These are phyloP conservation scores for Stegastes partitus DNA, from an alignment of 2,113 vertebrate genomes.

Conservation along the genomic window DNA sequence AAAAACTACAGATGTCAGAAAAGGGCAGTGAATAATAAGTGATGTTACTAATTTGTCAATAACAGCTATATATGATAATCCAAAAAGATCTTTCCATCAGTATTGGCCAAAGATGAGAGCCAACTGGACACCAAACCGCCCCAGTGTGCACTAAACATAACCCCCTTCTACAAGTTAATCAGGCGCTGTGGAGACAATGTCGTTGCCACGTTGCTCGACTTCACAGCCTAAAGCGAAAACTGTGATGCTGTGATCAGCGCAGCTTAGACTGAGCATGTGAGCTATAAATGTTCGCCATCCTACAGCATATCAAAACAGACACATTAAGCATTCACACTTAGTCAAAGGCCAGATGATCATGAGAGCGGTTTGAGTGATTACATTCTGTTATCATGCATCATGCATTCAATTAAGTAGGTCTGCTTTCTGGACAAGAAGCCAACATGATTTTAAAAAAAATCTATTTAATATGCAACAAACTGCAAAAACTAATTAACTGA, in stretches of 20 bases:
- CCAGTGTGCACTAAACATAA: not conserved
- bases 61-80: not conserved
- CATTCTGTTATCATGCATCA: not conserved
- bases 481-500: no score
- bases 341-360: not conserved
- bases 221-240: slow-evolving; percentile 4
- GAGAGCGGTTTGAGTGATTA: not conserved
- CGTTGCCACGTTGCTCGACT: slow-evolving; percentile 5
- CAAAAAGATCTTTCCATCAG: not conserved
- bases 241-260: not conserved
- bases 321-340: slow-evolving; percentile 6
- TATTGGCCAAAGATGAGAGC: not conserved
- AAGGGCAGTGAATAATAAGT: no score
- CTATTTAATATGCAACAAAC: no score
- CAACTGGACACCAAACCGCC: not conserved
- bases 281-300: slow-evolving; percentile 15
- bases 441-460: not conserved
- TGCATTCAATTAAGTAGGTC: not conserved
- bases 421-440: not conserved
- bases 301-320: slow-evolving; percentile 1
- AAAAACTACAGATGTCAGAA: no score
- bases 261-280: slow-evolving; percentile 22
- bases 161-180: not conserved
- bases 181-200: not conserved
- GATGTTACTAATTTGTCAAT: no score